Conservation (phyloP, 2,113 vertebrate species). For the Eidolon helvum region DNA sequence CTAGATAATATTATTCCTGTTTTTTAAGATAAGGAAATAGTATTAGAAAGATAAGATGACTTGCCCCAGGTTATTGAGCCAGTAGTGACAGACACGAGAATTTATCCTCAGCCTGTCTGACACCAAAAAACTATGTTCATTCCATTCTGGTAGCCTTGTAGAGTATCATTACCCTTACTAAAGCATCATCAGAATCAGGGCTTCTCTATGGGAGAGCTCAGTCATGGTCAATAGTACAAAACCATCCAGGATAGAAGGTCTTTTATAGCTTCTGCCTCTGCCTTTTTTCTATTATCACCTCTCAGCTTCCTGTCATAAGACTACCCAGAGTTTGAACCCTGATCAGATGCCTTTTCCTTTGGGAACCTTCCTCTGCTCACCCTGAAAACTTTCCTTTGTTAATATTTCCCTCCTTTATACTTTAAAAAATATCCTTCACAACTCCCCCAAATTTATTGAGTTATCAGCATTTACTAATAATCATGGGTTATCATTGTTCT, state of each 20-base stretch:
- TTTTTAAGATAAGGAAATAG: neutral
- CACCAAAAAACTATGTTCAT: neutral
- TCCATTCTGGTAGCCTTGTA: neutral
- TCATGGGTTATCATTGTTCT: neutral
- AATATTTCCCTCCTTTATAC: neutral
- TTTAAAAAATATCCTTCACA: neutral
- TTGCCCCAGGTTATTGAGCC: neutral
- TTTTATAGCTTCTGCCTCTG: neutral
- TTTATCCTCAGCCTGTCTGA: neutral
- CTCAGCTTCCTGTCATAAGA: neutral
- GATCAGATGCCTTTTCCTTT: neutral
- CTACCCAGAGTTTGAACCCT: neutral
- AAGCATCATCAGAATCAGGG: neutral
- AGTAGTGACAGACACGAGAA: neutral
- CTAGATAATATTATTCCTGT: neutral
- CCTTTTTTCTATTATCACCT: neutral
- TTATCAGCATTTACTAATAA: neutral
- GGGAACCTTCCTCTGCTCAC: neutral
- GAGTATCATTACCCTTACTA: neutral
- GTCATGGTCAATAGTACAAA: neutral
- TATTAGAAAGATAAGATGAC: neutral
- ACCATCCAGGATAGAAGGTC: neutral
- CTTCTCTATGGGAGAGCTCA: neutral
- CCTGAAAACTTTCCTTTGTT: neutral
- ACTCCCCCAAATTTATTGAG: neutral